These are phyloP conservation scores for Pardosa pseudoannulata DNA, from an alignment of 2,888 invertebrate genomes.

Conservation along the genomic window DNA sequence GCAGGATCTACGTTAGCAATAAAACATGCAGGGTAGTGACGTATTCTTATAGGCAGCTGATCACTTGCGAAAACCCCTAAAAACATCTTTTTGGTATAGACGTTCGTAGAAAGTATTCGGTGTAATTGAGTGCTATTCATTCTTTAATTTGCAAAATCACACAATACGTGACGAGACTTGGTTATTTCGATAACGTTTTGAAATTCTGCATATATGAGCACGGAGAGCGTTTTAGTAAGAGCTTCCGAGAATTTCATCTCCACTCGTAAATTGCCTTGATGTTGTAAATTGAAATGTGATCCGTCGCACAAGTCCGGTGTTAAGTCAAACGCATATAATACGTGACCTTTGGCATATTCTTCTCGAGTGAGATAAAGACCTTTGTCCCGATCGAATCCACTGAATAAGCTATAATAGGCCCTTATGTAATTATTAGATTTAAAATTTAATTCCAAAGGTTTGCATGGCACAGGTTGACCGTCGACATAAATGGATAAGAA, in stretches of 20 bases:
- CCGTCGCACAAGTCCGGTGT: conserved; percentile 29
- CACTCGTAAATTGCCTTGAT: conserved; percentile 39
- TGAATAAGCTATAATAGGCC: conserved; percentile 75
- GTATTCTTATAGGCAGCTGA: conserved; percentile 3
- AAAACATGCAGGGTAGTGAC: not conserved
- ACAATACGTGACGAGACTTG: conserved; percentile 21
- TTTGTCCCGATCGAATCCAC: conserved; percentile 73
- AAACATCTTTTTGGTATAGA: conserved; percentile 4
- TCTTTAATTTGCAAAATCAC: conserved; percentile 32
- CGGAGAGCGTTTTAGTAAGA: conserved; percentile 5
- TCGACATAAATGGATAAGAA: conserved; percentile 73
- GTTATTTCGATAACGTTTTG: conserved; percentile 74
- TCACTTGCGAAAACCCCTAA: conserved; percentile 31
- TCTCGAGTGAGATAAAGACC: conserved; percentile 68
- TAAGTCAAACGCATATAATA: conserved; percentile 37
- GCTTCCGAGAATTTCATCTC: conserved; percentile 24
- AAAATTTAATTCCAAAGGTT: conserved; percentile 52
- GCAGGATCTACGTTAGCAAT: not conserved
- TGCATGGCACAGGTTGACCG: conserved; percentile 73
- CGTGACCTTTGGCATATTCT: conserved; percentile 14
- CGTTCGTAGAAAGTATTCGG: not conserved
- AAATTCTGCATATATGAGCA: conserved; percentile 29
- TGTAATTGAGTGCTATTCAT: conserved; percentile 29
- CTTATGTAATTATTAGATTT: conserved; percentile 57
- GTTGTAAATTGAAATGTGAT: conserved; percentile 8